Evolutionary conservation across 92 coral and sea anemone species (phyloP), one percentile per base, ranked within the genome.

Genomic region (Zoanthus sansibaricus): DNA sequence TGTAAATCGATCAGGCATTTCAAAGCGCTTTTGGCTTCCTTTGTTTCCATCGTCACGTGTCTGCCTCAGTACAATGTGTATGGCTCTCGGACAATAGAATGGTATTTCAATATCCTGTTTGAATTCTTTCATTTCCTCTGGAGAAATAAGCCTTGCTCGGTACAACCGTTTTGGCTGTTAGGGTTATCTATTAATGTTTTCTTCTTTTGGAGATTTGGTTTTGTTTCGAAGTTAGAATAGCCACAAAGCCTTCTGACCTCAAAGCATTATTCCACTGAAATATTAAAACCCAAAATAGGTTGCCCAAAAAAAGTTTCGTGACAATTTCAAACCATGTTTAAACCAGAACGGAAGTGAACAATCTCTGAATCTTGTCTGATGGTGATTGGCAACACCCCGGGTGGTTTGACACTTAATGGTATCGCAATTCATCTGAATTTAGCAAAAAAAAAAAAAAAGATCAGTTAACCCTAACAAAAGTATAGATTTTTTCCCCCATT

Each of bases 1-100:
- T 80, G 85, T 72, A 80, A 80, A 80, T 80, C 85, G 85, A 80
- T 80, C 85, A 80, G 85, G 88, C 83, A 69, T 86, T 79, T 91
- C 90, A 92, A 87, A 92, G 96, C 96, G 91, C 96, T 94, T 86
- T 92, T 82, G 92, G 92, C 91, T 71, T 72, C 78, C 92, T 89
- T 89, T 89, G 85, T 80, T 80, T 80, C 58, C 45, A 21, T 64
- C 18, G 61, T 80, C 85, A 80, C 85, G 85, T 80, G 85, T 62
- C 58, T 25, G 46, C 11, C 11, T 42, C 73, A 44, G 47, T 64
- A 69, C 85, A 21, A 13, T 80, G 72, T 80, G 85, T 64, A 80
- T 80, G 85, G 85, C 25, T 47, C 59, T 46, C 51, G 14, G 37
- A 80, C 75, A 80, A 80, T 80, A 14, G 59, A 46, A 46, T 62